Percentiles rank a stretch among this genome's conserved stretches.
Conservation (phyloP, 2,113 vertebrate genomes). For the Manacus vitellinus region DNA sequence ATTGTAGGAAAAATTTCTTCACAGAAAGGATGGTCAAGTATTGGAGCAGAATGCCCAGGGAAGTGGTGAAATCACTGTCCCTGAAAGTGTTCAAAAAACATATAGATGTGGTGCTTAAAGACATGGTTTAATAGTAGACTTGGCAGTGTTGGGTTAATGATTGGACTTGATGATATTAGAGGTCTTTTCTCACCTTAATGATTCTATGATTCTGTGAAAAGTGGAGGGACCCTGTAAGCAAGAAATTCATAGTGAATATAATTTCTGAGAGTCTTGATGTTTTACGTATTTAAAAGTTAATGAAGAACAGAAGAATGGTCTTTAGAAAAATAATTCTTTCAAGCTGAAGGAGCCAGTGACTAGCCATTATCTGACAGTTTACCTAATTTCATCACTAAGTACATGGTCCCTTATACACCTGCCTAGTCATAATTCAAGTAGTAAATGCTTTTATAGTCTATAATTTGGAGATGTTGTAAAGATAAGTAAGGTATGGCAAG, state of each 20-base stretch:
- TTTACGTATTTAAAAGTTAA: conserved; percentile 7
- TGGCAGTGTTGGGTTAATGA: background rate
- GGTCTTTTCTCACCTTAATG: background rate
- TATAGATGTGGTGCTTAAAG: background rate
- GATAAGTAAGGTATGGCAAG: background rate
- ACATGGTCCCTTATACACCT: background rate
- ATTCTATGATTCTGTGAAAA: background rate
- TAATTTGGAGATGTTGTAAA: background rate
- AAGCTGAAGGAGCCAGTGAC: background rate
- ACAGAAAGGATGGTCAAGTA: background rate
- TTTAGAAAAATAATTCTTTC: background rate
- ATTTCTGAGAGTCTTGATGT: background rate
- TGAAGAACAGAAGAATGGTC: background rate
- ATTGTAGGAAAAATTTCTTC: background rate
- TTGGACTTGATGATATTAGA: background rate
- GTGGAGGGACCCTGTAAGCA: background rate
- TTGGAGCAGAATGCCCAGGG: background rate
- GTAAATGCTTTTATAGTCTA: background rate
- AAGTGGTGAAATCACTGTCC: background rate
- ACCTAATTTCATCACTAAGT: background rate
- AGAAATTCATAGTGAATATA: background rate
- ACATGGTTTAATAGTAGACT: background rate
- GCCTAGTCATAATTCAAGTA: background rate
- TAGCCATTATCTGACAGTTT: background rate
- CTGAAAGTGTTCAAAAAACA: background rate